Evolutionary conservation across 2,888 invertebrate species (phyloP).

Genomic region (Lissocephala sabroskyi): DNA sequence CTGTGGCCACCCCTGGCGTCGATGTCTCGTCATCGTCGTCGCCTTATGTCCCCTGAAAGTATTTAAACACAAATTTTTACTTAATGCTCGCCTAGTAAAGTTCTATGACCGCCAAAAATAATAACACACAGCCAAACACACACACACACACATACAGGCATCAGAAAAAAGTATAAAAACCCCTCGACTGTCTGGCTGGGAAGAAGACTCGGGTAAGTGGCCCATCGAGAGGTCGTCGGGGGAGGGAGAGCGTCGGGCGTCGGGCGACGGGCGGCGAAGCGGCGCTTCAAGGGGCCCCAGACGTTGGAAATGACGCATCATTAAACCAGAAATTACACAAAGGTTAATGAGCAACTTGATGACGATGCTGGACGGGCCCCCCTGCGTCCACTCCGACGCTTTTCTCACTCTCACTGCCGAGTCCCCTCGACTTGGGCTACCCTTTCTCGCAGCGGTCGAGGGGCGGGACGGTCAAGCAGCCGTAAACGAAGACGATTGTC

Average conservation of each 20-base stretch:
- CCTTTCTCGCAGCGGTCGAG: no score
- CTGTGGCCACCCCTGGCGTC: no score
- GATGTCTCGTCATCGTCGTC: no score
- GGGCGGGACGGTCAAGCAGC: no score
- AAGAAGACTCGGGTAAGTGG: neutral
- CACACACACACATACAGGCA: no score
- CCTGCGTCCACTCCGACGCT: no score
- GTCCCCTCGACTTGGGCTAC: no score
- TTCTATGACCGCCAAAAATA: slow-evolving; percentile 36
- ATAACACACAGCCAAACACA: slow-evolving; percentile 12
- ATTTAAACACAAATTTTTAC: slow-evolving; percentile 64
- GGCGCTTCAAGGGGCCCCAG: neutral
- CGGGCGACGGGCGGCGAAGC: neutral
- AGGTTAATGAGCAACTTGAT: slow-evolving; percentile 54
- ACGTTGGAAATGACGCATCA: slow-evolving; percentile 23
- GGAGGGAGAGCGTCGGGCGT: neutral
- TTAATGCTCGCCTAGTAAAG: slow-evolving; percentile 54
- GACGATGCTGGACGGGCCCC: slow-evolving; percentile 12
- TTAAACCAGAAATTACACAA: slow-evolving; percentile 64
- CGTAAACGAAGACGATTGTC: no score
- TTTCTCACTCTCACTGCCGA: no score
- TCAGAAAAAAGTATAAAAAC: no score
- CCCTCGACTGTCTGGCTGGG: slow-evolving; percentile 15
- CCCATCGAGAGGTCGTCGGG: neutral
- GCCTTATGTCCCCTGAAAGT: no score